phyloP scores from a whole-genome alignment of 53 echinoderm and acorn worm genomes.

The Echinometra lucunter region DNA sequence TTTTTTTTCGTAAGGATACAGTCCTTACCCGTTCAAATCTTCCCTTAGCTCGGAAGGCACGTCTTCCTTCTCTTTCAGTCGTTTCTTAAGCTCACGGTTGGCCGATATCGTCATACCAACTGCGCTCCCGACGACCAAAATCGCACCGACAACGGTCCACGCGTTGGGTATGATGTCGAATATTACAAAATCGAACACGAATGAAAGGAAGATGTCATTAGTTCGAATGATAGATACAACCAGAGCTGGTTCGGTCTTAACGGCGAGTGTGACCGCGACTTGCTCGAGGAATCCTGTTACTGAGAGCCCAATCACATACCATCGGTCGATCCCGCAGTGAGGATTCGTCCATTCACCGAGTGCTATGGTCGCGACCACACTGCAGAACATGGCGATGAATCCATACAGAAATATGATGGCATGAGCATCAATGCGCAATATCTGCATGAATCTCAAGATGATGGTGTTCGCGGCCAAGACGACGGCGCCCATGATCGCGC shows the following conservation, averaged over 20 bases:
- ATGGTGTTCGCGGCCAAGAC: constrained; percentile 45
- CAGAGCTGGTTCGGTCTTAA: background rate
- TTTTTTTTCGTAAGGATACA: too few species aligned
- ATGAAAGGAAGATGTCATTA: background rate
- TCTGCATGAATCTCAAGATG: constrained; percentile 34
- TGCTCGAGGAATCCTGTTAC: constrained; percentile 18
- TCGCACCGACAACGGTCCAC: constrained; percentile 16
- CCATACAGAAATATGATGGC: constrained; percentile 57
- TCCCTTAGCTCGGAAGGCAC: background rate
- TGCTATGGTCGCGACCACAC: background rate
- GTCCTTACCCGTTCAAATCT: too few species aligned
- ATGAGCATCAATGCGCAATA: background rate
- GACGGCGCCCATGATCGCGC: constrained; percentile 36
- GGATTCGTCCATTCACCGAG: constrained; percentile 63
- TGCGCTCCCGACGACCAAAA: constrained; percentile 17
- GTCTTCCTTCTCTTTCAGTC: background rate
- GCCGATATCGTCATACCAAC: constrained; percentile 49
- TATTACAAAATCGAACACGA: background rate
- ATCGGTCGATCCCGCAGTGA: constrained; percentile 56
- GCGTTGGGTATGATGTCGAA: constrained; percentile 23
- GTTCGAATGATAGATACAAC: constrained; percentile 17
- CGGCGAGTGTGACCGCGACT: constrained; percentile 10
- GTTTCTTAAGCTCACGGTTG: background rate
- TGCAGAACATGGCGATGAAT: constrained; percentile 30
- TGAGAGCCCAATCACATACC: background rate